phyloP scores from a whole-genome alignment of 2,888 invertebrate species.

The Cephus runcator region DNA sequence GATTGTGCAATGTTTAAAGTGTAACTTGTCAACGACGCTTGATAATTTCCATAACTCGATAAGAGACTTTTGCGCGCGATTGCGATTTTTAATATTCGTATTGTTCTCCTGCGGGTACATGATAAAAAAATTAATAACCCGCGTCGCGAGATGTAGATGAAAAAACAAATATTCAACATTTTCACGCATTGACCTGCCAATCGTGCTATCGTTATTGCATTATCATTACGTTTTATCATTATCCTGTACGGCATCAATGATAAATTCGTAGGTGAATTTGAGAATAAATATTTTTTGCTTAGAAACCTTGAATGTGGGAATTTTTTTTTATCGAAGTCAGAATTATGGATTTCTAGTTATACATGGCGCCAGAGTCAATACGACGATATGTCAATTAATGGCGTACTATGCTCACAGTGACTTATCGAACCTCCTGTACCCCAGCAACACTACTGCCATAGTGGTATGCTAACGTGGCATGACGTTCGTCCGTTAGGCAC shows the following conservation, averaged over 20 bases:
- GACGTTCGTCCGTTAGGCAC: slow-evolving; percentile 43
- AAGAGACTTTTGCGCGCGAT: neutral
- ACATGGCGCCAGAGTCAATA: neutral
- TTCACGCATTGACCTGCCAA: neutral
- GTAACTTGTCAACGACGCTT: neutral
- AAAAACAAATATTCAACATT: neutral
- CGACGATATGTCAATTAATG: neutral
- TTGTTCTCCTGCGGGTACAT: neutral
- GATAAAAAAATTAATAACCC: neutral
- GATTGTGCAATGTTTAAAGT: neutral
- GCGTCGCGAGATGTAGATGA: neutral
- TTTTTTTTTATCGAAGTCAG: too few species aligned
- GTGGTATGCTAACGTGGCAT: slow-evolving; percentile 39
- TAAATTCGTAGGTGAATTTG: neutral
- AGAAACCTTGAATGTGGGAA: too few species aligned
- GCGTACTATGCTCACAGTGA: neutral
- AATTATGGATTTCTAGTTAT: neutral
- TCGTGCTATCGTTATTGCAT: too few species aligned
- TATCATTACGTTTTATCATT: too few species aligned
- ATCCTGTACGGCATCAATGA: neutral
- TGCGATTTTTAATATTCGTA: neutral
- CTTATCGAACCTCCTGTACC: neutral
- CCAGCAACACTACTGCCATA: neutral
- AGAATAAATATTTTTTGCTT: too few species aligned
- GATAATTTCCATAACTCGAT: neutral